Conservation (phyloP, 2,797 vertebrate genomes). For the Manis pentadactyla region DNA sequence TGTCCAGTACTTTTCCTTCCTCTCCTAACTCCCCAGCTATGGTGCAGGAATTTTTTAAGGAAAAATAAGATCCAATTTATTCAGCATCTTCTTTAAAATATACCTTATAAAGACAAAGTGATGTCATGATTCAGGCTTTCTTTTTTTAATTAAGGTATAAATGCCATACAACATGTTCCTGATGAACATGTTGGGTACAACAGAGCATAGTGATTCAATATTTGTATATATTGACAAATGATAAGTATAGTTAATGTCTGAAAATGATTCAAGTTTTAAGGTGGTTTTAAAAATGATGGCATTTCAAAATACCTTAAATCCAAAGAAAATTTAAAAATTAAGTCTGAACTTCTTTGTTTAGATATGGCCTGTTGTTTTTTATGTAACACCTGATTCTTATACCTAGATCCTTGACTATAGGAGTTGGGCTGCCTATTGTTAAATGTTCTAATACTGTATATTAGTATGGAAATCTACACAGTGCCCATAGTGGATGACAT, state of each 20-base stretch:
- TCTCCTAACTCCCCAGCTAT: background rate
- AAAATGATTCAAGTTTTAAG: background rate
- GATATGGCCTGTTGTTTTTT: background rate
- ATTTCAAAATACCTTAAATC: slow-evolving; percentile 36
- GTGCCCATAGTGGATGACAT: background rate
- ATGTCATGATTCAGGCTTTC: background rate
- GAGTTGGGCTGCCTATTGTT: background rate
- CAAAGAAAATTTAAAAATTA: slow-evolving; percentile 45
- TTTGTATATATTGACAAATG: background rate
- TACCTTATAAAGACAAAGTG: background rate
- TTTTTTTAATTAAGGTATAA: background rate
- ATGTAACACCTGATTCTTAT: background rate
- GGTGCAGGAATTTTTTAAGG: background rate
- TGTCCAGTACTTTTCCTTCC: background rate
- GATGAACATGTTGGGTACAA: background rate
- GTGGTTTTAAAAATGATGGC: background rate
- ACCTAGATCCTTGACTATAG: background rate
- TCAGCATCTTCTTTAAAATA: slow-evolving; percentile 23
- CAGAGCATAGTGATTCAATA: background rate
- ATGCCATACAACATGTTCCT: background rate
- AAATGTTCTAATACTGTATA: slow-evolving; percentile 42
- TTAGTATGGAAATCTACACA: slow-evolving; percentile 42
- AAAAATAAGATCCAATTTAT: slow-evolving; percentile 8
- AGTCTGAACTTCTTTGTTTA: slow-evolving; percentile 1
- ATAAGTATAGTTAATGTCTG: background rate